phyloP scores from a whole-genome alignment of 1,140 invertebrate species.

The Drosophila suzukii region DNA sequence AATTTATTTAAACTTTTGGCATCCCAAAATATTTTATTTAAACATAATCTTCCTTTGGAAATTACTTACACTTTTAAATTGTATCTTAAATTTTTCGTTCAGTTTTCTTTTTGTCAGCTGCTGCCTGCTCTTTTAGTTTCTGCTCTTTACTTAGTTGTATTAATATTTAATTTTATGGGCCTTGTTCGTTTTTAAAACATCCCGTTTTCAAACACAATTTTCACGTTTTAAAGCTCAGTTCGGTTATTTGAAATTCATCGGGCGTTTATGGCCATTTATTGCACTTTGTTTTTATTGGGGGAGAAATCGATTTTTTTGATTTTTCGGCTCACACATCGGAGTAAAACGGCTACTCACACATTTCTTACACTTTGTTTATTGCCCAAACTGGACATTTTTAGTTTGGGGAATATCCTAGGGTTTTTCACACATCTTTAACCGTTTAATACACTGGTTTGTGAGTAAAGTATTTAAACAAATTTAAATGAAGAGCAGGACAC shows the following conservation, averaged over 20 bases:
- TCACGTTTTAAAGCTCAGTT: neutral
- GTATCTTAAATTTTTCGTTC: neutral
- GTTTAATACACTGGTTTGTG: conserved; percentile 29
- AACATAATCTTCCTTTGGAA: neutral
- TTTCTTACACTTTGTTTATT: neutral
- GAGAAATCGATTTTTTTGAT: conserved; percentile 79
- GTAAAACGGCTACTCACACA: conserved; percentile 13
- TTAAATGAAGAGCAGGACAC: conserved; percentile 51
- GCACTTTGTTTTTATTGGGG: conserved; percentile 76
- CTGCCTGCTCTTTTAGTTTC: conserved; percentile 11
- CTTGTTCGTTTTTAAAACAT: neutral
- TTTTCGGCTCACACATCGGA: conserved; percentile 44
- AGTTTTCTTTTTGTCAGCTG: conserved; percentile 3
- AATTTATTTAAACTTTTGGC: conserved; percentile 30
- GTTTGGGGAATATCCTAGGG: neutral
- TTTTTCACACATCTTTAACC: conserved; percentile 26
- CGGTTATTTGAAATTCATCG: conserved; percentile 9
- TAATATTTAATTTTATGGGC: neutral
- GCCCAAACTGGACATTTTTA: conserved; percentile 6
- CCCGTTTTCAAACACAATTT: conserved; percentile 3
- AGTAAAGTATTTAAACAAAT: conserved; percentile 40
- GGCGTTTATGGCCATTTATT: conserved; percentile 34
- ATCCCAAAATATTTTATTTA: neutral
- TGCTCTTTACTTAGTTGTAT: neutral
- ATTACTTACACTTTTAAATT: conserved; percentile 44